These are phyloP conservation scores for Hypotaenidia okinawae DNA, from an alignment of 2,797 vertebrate species.

Conservation along the genomic window DNA sequence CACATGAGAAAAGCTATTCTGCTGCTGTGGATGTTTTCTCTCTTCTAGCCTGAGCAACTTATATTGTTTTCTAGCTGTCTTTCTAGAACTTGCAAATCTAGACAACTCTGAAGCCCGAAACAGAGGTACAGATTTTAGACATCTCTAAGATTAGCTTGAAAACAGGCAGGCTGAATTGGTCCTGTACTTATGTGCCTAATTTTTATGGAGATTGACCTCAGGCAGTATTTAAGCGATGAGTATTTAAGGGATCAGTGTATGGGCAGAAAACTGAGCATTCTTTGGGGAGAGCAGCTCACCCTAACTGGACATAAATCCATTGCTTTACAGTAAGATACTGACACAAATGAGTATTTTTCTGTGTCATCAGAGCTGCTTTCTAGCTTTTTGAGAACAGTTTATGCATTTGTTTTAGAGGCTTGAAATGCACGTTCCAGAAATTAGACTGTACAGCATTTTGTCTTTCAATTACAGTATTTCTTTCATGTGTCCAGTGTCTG, in stretches of 20 bases:
- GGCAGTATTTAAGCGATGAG: not conserved
- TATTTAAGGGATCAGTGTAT: not conserved
- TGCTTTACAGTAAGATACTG: not conserved
- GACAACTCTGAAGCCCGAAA: not conserved
- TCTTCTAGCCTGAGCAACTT: not conserved
- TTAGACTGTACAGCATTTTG: not conserved
- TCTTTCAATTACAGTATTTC: slow-evolving; percentile 5
- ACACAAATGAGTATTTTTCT: not conserved
- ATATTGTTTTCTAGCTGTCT: not conserved
- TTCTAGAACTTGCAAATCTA: not conserved
- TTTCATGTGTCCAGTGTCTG: not conserved
- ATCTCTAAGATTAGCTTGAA: not conserved
- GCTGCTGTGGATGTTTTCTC: not conserved
- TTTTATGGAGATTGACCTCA: not conserved
- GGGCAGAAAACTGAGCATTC: not conserved
- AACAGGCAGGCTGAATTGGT: not conserved
- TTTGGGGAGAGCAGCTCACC: not conserved
- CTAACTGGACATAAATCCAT: not conserved
- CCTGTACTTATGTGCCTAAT: not conserved
- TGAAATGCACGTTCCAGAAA: not conserved
- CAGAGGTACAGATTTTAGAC: not conserved
- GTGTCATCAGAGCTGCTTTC: not conserved
- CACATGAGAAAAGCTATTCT: not conserved
- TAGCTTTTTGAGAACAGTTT: not conserved
- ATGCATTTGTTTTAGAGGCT: not conserved